Conservation (phyloP, 1,140 invertebrate genomes). For the Brachionus rotundiformis region DNA sequence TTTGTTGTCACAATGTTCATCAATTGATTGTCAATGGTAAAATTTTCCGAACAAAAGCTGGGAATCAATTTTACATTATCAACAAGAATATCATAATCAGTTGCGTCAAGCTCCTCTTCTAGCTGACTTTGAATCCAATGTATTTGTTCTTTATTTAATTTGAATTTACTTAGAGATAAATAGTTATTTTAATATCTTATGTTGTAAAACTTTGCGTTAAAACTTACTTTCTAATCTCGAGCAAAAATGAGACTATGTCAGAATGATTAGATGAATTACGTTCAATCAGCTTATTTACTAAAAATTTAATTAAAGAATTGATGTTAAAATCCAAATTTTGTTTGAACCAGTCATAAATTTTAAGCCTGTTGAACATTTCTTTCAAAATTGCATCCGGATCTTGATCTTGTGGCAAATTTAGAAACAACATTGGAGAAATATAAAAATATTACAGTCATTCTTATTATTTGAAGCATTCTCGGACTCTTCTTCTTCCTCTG, state of each 20-base stretch:
- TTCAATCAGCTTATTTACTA: slow-evolving; percentile 40
- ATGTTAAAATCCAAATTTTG: background rate
- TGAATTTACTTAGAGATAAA: slow-evolving; percentile 14
- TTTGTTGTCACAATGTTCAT: background rate
- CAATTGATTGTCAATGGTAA: slow-evolving; percentile 3
- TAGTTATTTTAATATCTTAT: too few relatives aligned
- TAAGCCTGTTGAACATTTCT: slow-evolving; percentile 3
- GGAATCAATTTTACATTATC: slow-evolving; percentile 33
- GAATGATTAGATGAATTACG: background rate
- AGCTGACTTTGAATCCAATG: slow-evolving; percentile 35
- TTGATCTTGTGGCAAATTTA: background rate
- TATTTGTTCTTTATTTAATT: background rate
- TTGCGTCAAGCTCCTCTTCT: slow-evolving; percentile 49
- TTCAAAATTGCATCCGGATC: background rate
- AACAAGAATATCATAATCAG: slow-evolving; percentile 29
- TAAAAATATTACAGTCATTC: background rate
- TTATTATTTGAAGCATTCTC: background rate
- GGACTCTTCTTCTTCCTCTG: slow-evolving; percentile 29
- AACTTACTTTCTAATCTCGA: slow-evolving; percentile 46
- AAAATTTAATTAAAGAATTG: background rate
- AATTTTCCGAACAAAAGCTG: slow-evolving; percentile 20
- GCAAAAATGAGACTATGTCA: background rate
- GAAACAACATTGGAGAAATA: background rate
- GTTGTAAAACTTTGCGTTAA: too few relatives aligned
- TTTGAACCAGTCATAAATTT: slow-evolving; percentile 32